phyloP scores from a whole-genome alignment of 1,140 invertebrate species.

The Macrocentrus cingulum region DNA sequence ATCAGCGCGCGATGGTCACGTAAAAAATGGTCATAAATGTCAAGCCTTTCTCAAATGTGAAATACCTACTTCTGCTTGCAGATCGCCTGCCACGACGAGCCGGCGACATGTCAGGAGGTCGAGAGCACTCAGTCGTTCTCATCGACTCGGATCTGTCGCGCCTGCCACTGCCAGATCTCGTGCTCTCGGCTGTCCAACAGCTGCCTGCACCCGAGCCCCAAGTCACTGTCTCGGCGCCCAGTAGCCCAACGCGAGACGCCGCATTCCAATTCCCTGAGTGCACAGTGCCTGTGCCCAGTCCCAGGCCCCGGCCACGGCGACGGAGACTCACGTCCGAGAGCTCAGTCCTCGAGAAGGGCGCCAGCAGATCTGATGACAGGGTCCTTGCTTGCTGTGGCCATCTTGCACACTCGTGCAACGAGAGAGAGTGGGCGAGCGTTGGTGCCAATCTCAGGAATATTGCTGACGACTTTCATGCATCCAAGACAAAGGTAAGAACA shows the following conservation, averaged over 20 bases:
- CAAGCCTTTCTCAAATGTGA: background rate
- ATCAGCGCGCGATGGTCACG: no score
- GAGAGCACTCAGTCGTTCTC: constrained; percentile 48
- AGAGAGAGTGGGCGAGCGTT: constrained; percentile 51
- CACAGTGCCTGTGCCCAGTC: constrained; percentile 50
- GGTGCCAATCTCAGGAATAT: constrained; percentile 56
- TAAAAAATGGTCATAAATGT: background rate
- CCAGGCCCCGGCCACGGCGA: constrained; percentile 53
- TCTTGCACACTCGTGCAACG: constrained; percentile 37
- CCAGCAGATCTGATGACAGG: constrained; percentile 29
- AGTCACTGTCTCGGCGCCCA: constrained; percentile 54
- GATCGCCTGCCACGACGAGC: constrained; percentile 50
- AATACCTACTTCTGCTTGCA: constrained; percentile 27
- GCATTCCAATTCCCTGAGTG: constrained; percentile 58
- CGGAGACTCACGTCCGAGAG: constrained; percentile 51
- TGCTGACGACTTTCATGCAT: constrained; percentile 55
- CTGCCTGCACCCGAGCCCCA: constrained; percentile 48
- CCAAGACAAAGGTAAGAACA: constrained; percentile 52
- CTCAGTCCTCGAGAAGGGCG: constrained; percentile 36
- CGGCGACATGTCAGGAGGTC: constrained; percentile 33
- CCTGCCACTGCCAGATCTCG: constrained; percentile 51
- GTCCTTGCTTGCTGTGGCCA: constrained; percentile 36
- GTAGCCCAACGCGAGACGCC: constrained; percentile 54
- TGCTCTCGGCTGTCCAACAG: constrained; percentile 52
- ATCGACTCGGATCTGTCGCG: constrained; percentile 51